Conservation (phyloP, 2,113 vertebrate genomes). For the Antennarius striatus region DNA sequence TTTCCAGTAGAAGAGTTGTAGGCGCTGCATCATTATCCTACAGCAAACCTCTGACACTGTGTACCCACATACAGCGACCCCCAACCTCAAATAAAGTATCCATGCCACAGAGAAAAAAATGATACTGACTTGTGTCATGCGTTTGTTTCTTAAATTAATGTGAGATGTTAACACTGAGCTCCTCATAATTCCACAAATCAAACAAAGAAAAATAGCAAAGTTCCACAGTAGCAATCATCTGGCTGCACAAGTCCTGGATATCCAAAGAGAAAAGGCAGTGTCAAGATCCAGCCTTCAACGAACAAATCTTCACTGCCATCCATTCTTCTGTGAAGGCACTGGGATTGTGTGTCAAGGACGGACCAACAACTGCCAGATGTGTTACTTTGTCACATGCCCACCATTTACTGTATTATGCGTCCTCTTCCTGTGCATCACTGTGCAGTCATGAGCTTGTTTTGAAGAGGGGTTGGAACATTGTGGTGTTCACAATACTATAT, state of each 20-base stretch:
- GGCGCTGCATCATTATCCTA: neutral
- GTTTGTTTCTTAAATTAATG: slow-evolving; percentile 28
- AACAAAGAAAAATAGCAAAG: slow-evolving; percentile 25
- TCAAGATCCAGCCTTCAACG: slow-evolving; percentile 4
- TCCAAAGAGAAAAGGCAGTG: slow-evolving; percentile 20
- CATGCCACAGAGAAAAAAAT: slow-evolving; percentile 20
- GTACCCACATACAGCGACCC: slow-evolving; percentile 15
- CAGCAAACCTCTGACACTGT: slow-evolving; percentile 1
- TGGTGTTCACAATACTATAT: slow-evolving; percentile 18
- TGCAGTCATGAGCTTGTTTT: slow-evolving; percentile 8
- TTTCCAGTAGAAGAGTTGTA: slow-evolving; percentile 7
- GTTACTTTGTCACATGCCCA: slow-evolving; percentile 46
- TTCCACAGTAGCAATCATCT: slow-evolving; percentile 42
- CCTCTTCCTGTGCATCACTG: slow-evolving; percentile 20
- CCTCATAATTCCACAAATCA: slow-evolving; percentile 15
- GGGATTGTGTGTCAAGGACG: slow-evolving; percentile 22
- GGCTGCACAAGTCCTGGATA: slow-evolving; percentile 1
- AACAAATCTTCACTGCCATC: slow-evolving; percentile 13
- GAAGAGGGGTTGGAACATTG: slow-evolving; percentile 4
- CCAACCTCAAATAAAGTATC: slow-evolving; percentile 10
- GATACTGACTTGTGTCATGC: slow-evolving; percentile 51
- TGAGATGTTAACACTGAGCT: slow-evolving; percentile 40
- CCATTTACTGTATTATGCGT: slow-evolving; percentile 12
- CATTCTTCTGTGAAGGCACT: slow-evolving; percentile 55
- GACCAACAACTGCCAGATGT: neutral